Base-by-base conservation (phyloP, 2,113 vertebrate species). In the Sapajus apella region DNA sequence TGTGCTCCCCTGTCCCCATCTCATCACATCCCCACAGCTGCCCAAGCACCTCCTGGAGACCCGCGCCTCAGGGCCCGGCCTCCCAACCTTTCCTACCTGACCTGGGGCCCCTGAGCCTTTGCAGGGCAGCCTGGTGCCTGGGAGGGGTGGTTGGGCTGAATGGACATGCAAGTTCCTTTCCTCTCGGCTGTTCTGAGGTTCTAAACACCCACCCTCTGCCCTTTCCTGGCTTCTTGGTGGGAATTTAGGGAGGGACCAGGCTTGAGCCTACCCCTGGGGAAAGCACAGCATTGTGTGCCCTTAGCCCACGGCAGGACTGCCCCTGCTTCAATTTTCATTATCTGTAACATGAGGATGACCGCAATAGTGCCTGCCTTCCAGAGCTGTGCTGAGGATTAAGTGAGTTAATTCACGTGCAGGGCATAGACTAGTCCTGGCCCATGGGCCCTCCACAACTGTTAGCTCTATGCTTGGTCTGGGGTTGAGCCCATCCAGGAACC, bases 371-470 rank as follows among this genome's bases (percentile, higher is more conserved):
- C 12, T n/a, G 1, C 35, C 25, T 82, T 85, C 6, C 37, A n/a
- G 40, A 70, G 85, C 70, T 68, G 17, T 30, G 37, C 81, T 79
- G 14, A n/a, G 72, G 58, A 10, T 1, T 85, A n/a, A 27, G 6
- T 21, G 40, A 50, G 61, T 18, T 12, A 55, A 12, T 2, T 8
- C 37, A 11, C 0, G 9, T 14, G 4, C 27, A 27, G 32, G 45
- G 77, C 3, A 3, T 14, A 11, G 10, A n/a, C 18, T 17, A 9
- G 61, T 32, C 23, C 32, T 47, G 40, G 61, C 4, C 14, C 9
- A 1, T 2, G 32, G 72, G 61, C 70, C 9, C 8, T 8, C 45
- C 4, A 3, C 16, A 40, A 4, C 37, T 0, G 1, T 32, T 12
- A 35, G 32, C 8, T 52, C 20, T 21, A 16, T 1, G 5, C 11